phyloP scores from a whole-genome alignment of 2,888 invertebrate genomes.

The Synanthedon myopaeformis region DNA sequence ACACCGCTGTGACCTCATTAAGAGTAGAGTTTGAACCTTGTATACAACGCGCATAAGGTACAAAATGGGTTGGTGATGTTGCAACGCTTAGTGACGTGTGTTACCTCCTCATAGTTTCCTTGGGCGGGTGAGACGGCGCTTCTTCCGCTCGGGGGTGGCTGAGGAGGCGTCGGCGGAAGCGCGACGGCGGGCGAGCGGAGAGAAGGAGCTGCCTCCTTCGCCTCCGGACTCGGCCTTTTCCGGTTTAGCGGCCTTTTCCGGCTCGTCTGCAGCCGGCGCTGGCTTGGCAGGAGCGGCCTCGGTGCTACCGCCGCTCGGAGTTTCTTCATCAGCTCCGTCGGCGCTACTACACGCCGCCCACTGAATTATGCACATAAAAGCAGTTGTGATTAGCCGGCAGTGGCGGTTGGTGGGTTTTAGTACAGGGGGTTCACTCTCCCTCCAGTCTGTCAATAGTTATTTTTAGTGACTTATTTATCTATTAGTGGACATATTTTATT shows the following conservation, averaged over 20 bases:
- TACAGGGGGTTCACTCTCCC: too few relatives aligned
- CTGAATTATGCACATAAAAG: constrained; percentile 13
- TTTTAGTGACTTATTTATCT: too few relatives aligned
- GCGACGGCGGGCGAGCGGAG: constrained; percentile 46
- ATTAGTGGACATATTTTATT: too few relatives aligned
- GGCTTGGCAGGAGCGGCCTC: constrained; percentile 7
- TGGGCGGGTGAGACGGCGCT: constrained; percentile 58
- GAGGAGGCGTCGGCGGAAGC: constrained; percentile 39
- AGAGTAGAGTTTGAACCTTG: too few relatives aligned
- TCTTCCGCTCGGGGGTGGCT: constrained; percentile 57
- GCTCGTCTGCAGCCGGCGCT: constrained; percentile 3
- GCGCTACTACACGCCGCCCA: constrained; percentile 30
- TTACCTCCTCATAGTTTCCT: constrained; percentile 43
- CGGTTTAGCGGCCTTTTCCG: constrained; percentile 7
- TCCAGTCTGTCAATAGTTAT: too few relatives aligned
- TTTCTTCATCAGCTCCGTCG: constrained; percentile 21
- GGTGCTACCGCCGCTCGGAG: constrained; percentile 18
- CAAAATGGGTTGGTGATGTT: too few relatives aligned
- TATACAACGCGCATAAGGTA: too few relatives aligned
- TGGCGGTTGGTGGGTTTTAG: too few relatives aligned
- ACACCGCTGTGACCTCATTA: too few relatives aligned
- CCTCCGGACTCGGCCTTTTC: constrained; percentile 21
- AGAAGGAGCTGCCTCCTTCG: constrained; percentile 10
- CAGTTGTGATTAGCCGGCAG: too few relatives aligned
- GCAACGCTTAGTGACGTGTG: too few relatives aligned